phyloP scores from a whole-genome alignment of 2,888 invertebrate genomes.

The Drosophila seclusa region DNA sequence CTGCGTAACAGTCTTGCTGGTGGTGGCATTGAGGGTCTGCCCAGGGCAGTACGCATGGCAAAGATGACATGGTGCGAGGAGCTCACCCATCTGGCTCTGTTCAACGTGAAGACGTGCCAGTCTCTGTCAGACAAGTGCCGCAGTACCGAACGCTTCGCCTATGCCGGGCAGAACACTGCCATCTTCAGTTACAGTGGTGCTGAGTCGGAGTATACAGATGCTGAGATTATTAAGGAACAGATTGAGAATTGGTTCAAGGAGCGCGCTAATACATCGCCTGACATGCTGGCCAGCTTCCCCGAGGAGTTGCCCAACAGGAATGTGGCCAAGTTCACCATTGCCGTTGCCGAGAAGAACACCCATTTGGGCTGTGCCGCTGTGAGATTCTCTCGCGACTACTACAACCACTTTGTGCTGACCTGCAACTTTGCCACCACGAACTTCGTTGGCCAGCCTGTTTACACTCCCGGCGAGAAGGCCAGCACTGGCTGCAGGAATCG shows the following conservation, averaged over 20 bases:
- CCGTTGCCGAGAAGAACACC: conserved; percentile 61
- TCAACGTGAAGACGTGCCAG: conserved; percentile 63
- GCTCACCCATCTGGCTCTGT: conserved; percentile 50
- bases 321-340: conserved; percentile 61
- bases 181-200: conserved; percentile 65
- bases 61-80: conserved; percentile 68
- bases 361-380: conserved; percentile 65
- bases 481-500: conserved; percentile 59
- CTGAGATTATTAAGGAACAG: conserved; percentile 63
- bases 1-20: conserved; percentile 57
- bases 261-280: conserved; percentile 53
- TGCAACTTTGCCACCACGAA: conserved; percentile 65
- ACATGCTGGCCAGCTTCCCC: conserved; percentile 53
- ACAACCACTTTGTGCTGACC: conserved; percentile 61
- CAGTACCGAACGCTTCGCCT: conserved; percentile 64
- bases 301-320: conserved; percentile 57
- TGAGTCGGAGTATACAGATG: conserved; percentile 61
- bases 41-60: conserved; percentile 64
- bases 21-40: conserved; percentile 48
- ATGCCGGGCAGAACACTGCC: conserved; percentile 64
- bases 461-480: conserved; percentile 60
- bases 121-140: conserved; percentile 62
- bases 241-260: conserved; percentile 62
- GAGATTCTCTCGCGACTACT: conserved; percentile 47
- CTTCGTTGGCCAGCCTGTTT: conserved; percentile 57